A percentile compares a stretch with the other conserved stretches of the same genome.
Evolutionary conservation across 1,140 invertebrate species (phyloP).

Genomic region (Cyrtorhinus lividipennis): DNA sequence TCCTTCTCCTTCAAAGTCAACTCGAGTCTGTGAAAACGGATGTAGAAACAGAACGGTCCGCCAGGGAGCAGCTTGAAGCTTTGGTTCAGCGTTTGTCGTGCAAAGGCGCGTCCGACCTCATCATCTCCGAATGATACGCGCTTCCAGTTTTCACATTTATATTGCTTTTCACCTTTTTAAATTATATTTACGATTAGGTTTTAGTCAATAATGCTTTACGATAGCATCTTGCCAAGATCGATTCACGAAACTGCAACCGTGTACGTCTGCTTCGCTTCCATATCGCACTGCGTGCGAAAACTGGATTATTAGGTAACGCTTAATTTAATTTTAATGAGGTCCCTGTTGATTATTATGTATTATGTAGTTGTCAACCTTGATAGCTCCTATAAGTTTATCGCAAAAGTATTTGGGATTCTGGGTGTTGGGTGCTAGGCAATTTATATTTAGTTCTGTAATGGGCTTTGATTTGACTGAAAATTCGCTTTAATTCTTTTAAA

Average conservation of each 20-base stretch:
- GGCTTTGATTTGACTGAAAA: too few relatives aligned
- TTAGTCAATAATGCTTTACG: not conserved
- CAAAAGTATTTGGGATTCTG: too few relatives aligned
- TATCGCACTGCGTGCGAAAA: not conserved
- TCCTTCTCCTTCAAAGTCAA: slow-evolving; percentile 40
- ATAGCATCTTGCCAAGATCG: not conserved
- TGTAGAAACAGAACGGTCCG: slow-evolving; percentile 36
- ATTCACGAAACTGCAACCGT: too few relatives aligned
- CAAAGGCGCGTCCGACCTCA: not conserved
- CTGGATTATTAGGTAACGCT: too few relatives aligned
- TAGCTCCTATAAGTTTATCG: too few relatives aligned
- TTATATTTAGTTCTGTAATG: too few relatives aligned
- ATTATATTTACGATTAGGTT: not conserved
- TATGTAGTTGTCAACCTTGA: too few relatives aligned
- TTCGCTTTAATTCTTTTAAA: too few relatives aligned
- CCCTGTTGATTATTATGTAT: too few relatives aligned
- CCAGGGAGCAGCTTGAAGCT: slow-evolving; percentile 31
- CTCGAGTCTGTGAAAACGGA: slow-evolving; percentile 33
- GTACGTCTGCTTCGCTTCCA: too few relatives aligned
- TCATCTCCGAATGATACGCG: slow-evolving; percentile 9
- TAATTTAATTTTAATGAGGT: too few relatives aligned
- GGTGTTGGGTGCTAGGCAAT: too few relatives aligned
- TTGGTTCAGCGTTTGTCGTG: slow-evolving; percentile 18
- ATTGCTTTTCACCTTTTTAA: not conserved
- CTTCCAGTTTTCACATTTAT: slow-evolving; percentile 2